Evolutionary conservation across 2,797 vertebrate species (phyloP).

Genomic region (Telmatherina bonti): DNA sequence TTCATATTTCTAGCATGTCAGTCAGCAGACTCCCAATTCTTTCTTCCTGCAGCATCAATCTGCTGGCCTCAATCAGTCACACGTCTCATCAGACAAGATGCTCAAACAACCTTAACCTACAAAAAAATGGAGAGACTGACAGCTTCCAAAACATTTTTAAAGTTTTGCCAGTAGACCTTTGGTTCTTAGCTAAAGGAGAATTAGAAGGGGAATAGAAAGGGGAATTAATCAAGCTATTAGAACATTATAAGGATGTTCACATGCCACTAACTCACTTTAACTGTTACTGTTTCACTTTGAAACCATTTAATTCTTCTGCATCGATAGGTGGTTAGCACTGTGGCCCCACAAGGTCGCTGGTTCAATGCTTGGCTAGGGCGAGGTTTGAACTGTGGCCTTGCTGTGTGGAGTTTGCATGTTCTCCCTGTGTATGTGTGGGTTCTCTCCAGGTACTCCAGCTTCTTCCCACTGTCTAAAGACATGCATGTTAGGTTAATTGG

Average conservation of each 20-base stretch:
- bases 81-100: constrained; percentile 39
- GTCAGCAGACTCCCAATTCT: constrained; percentile 42
- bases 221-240: neutral
- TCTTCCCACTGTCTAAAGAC: no score
- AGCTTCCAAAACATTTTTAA: constrained; percentile 19
- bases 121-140: constrained; percentile 32
- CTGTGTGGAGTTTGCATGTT: no score
- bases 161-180: constrained; percentile 15
- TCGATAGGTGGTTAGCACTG: neutral
- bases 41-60: constrained; percentile 63
- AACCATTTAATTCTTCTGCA: neutral
- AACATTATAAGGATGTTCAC: no score
- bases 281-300: neutral
- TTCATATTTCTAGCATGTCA: constrained; percentile 58
- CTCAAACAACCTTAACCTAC: constrained; percentile 43
- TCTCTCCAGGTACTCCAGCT: no score
- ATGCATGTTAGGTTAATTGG: no score
- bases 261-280: neutral
- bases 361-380: no score
- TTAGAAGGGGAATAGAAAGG: neutral
- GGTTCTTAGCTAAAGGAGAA: neutral
- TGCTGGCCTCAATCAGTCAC: constrained; percentile 71
- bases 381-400: no score
- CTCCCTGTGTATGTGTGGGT: no score
- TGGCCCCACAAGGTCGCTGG: no score